Evolutionary conservation across 2,113 vertebrate genomes (phyloP).

Genomic region (Vimba vimba): DNA sequence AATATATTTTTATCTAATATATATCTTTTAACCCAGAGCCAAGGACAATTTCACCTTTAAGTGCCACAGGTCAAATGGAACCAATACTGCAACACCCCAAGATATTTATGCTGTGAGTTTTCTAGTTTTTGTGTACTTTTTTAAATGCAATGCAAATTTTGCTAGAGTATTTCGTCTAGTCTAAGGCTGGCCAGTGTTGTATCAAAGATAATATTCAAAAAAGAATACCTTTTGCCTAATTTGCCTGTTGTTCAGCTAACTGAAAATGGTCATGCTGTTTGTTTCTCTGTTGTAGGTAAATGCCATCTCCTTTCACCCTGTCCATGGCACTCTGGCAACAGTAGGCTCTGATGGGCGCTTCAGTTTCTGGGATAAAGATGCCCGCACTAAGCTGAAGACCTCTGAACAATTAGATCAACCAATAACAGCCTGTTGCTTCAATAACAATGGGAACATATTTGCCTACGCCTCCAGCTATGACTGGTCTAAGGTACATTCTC

Average conservation of each 20-base stretch:
- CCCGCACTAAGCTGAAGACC: slow-evolving; percentile 97
- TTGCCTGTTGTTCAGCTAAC: not conserved
- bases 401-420: slow-evolving; percentile 97
- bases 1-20: not conserved
- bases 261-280: not conserved
- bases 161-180: not conserved
- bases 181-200: not conserved
- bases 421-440: slow-evolving; percentile 95
- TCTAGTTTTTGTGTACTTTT: not conserved
- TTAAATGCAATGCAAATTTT: not conserved
- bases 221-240: no score
- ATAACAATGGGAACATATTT: slow-evolving; percentile 97
- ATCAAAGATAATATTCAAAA: not conserved
- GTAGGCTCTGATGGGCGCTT: slow-evolving; percentile 97
- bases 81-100: slow-evolving; percentile 95
- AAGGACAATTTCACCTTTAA: slow-evolving; percentile 99
- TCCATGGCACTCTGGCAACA: slow-evolving; percentile 93
- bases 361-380: slow-evolving; percentile 99
- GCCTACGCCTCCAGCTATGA: slow-evolving; percentile 97
- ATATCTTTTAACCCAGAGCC: slow-evolving; percentile 76
- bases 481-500: slow-evolving; percentile 91
- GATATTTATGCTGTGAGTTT: slow-evolving; percentile 95
- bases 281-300: slow-evolving; percentile 82
- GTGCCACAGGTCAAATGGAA: slow-evolving; percentile 98
- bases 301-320: slow-evolving; percentile 96